Evolutionary conservation across 2,797 vertebrate genomes (phyloP).

Genomic region (Manis pentadactyla): DNA sequence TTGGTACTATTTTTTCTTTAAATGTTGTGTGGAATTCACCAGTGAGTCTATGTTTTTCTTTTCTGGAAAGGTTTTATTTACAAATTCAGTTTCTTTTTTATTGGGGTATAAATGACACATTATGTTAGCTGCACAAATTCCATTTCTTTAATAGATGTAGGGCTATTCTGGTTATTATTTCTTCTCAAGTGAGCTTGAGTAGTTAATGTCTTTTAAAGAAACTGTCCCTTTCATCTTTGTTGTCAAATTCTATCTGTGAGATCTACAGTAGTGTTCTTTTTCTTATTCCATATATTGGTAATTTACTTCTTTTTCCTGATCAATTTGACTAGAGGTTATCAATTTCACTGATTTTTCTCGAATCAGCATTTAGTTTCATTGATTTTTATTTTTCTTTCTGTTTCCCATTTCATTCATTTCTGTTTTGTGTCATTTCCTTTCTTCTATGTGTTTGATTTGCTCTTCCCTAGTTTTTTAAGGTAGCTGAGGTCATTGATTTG

Average conservation of each 20-base stretch:
- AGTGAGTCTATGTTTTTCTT: neutral
- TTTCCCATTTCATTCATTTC: conserved; percentile 27
- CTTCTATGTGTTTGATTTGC: neutral
- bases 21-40: neutral
- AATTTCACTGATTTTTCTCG: neutral
- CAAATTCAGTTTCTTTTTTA: conserved; percentile 18
- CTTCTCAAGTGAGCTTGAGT: neutral
- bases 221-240: neutral
- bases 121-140: neutral
- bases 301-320: neutral
- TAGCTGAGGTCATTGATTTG: neutral
- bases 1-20: neutral
- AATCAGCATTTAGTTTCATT: neutral
- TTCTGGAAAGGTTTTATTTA: conserved; percentile 24
- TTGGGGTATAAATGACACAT: neutral
- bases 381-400: neutral
- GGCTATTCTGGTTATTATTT: neutral
- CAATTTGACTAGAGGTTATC: neutral
- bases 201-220: neutral
- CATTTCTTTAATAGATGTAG: neutral
- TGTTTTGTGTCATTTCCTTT: conserved; percentile 33
- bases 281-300: neutral
- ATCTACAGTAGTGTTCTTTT: neutral
- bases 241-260: neutral
- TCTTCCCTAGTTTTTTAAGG: neutral